phyloP scores from a whole-genome alignment of 2,797 vertebrate species.

The Lacerta viridis region DNA sequence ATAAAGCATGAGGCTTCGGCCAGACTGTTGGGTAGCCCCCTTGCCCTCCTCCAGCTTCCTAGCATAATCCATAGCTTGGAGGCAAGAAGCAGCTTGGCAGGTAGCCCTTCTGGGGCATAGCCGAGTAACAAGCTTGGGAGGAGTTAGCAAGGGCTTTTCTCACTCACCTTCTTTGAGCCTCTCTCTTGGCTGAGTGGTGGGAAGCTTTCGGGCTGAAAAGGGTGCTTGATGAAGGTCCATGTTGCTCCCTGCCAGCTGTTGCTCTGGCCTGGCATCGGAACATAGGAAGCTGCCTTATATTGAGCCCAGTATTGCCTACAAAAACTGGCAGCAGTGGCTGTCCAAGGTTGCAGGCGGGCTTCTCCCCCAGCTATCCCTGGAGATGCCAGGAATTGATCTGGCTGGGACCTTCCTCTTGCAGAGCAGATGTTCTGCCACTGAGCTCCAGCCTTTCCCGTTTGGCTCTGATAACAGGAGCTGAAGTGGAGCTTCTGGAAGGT shows the following conservation, averaged over 20 bases:
- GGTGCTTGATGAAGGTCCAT: neutral
- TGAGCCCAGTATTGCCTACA: too few relatives aligned
- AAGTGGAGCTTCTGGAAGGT: too few relatives aligned
- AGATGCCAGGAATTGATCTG: too few relatives aligned
- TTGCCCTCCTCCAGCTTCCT: neutral
- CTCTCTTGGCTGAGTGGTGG: neutral
- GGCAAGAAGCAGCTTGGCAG: neutral
- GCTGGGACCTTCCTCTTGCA: too few relatives aligned
- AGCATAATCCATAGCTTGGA: neutral
- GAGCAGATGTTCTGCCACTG: too few relatives aligned
- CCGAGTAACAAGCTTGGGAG: neutral
- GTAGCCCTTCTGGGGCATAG: neutral
- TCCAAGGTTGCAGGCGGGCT: too few relatives aligned
- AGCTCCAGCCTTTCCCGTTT: too few relatives aligned
- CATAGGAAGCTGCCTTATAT: too few relatives aligned
- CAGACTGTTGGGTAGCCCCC: neutral
- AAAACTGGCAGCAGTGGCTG: too few relatives aligned
- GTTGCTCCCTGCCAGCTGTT: neutral
- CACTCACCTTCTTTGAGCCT: neutral
- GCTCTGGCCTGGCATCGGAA: neutral
- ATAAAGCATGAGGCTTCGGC: too few relatives aligned
- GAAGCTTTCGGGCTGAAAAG: neutral
- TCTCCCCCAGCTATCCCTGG: too few relatives aligned
- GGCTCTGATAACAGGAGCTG: neutral
- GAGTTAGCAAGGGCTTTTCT: too few relatives aligned